Evolutionary conservation across 2,113 vertebrate genomes (phyloP), one percentile per base, ranked within the genome.

Genomic region (Glaucidium brasilianum): DNA sequence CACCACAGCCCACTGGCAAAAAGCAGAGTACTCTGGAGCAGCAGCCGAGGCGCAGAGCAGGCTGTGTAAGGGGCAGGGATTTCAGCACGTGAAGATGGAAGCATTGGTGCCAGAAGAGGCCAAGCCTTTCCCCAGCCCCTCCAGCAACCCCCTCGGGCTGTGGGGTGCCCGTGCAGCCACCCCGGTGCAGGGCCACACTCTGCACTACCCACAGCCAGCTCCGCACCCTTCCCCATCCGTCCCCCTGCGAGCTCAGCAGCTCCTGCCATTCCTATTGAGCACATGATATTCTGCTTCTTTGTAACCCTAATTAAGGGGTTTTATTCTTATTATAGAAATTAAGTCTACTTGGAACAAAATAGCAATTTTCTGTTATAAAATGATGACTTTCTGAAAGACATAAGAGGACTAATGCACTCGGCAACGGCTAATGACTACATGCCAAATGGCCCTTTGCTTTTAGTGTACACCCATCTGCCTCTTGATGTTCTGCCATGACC

Each of bases 301-400:
- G n/a, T 53, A 68, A 43, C 12, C 11, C 27, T 81, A 85, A 91
- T 94, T 85, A 92, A 72, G 34, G n/a, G 39, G 45, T 1, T 83
- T 93, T 89, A 34, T 71, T 91, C 73, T 89, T 91, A 89, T 66
- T 85, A 92, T 45, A 92, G 92, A 94, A 94, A 94, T 85, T 50
- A 93, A 80, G 41, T 53, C 88, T 85, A 87, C 94, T 84, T 92
- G 83, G 93, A 95, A 95, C 66, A 87, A 92, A 95, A 82, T 8
- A 80, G 92, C 79, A 92, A 94, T 95, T 96, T 96, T 94, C 91
- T 89, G 34, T 49, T 94, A 75, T 72, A 68, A 92, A 95, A 91
- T 13, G 43, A 91, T 80, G 73, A 86, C 60, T 81, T 94, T 89
- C 85, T 81, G 77, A 90, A 93, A 81, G 88, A 72, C 56, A 5